These are phyloP conservation scores for Jaculus jaculus DNA, from an alignment of 2,113 vertebrate species.

Conservation along the genomic window DNA sequence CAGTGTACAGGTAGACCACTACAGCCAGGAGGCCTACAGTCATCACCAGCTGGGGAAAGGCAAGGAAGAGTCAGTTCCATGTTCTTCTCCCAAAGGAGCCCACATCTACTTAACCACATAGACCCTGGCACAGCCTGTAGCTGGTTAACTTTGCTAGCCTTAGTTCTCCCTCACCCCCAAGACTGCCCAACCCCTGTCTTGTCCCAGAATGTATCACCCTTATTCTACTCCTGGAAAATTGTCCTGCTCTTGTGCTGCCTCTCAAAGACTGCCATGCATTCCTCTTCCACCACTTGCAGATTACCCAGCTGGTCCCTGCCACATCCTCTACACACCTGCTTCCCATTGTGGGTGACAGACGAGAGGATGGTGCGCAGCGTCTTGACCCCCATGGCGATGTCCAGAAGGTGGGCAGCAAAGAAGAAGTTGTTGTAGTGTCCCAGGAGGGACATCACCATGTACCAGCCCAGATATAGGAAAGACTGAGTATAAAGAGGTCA, in stretches of 20 bases:
- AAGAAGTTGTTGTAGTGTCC: slow-evolving; percentile 98
- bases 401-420: slow-evolving; percentile 92
- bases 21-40: slow-evolving; percentile 94
- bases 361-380: slow-evolving; percentile 95
- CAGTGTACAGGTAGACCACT: slow-evolving; percentile 95
- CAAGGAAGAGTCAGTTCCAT: accelerated
- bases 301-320: not conserved
- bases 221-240: too few species aligned
- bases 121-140: too few species aligned
- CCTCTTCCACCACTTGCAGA: too few species aligned
- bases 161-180: not conserved
- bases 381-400: slow-evolving; percentile 97
- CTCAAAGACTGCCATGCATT: not conserved
- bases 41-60: slow-evolving; percentile 89
- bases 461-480: slow-evolving; percentile 95
- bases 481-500: slow-evolving; percentile 82
- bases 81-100: not conserved
- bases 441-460: slow-evolving; percentile 92
- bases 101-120: too few species aligned
- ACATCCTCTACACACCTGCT: slow-evolving; percentile 87
- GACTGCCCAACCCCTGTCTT: not conserved
- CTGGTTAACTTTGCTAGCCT: too few species aligned
- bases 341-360: slow-evolving; percentile 96
- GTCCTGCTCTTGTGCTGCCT: not conserved
- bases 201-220: not conserved